These are phyloP conservation scores for Phoronis australis DNA, from an alignment of 2,888 invertebrate species.

Conservation along the genomic window DNA sequence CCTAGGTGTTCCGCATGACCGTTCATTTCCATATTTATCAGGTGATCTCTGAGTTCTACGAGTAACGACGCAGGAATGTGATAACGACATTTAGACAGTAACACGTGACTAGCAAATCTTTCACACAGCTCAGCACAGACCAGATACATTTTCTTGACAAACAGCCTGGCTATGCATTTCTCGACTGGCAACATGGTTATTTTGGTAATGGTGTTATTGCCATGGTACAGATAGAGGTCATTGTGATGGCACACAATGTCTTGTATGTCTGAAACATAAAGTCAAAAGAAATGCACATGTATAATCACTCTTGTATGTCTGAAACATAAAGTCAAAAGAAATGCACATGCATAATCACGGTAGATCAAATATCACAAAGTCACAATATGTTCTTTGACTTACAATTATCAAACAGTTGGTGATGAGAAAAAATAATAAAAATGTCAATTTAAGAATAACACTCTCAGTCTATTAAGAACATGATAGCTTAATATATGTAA, in stretches of 20 bases:
- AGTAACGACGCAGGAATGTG: neutral
- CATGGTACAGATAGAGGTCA: conserved; percentile 28
- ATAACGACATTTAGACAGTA: neutral
- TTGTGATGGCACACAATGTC: conserved; percentile 19
- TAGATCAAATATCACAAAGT: too few species aligned
- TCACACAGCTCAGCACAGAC: conserved; percentile 18
- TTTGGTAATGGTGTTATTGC: conserved; percentile 21
- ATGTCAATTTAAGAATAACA: too few species aligned
- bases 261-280: conserved; percentile 22
- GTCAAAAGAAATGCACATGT: too few species aligned
- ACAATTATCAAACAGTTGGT: too few species aligned
- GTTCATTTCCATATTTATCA: neutral
- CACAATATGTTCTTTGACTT: too few species aligned
- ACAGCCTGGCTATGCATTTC: conserved; percentile 11
- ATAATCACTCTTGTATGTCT: conserved; percentile 6
- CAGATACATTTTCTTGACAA: conserved; percentile 11
- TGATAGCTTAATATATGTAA: too few species aligned
- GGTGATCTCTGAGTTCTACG: conserved; percentile 1
- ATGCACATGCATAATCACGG: neutral
- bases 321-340: conserved; percentile 1
- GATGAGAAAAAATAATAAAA: too few species aligned
- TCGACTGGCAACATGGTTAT: conserved; percentile 21
- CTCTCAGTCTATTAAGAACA: too few species aligned
- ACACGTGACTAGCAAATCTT: conserved; percentile 10
- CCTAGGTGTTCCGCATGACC: neutral